Base-by-base conservation (phyloP, 1,140 invertebrate genomes). In the Apis laboriosa region DNA sequence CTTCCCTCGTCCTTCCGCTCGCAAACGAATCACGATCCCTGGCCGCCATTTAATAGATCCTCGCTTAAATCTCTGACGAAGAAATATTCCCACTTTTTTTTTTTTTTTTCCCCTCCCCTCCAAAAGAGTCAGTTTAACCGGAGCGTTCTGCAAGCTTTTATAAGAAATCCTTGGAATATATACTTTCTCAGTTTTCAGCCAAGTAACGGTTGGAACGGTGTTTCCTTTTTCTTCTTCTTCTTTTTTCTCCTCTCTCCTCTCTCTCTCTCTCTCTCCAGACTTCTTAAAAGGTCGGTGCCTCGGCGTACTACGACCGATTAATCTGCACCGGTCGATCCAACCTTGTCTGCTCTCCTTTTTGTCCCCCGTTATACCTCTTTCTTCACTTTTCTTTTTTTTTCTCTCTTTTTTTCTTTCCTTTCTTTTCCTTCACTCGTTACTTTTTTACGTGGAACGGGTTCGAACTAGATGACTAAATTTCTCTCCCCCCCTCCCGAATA, bases 261-360 rank as follows among this genome's bases (percentile, higher is more conserved):
- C 34, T 7, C 34, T 43, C 5, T 7, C 4, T 43, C 5, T 63
- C 24, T 61, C 13, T 8, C 19, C 9, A n/a, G 17, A 61, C 60
- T 64, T 77, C 75, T 49, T 2, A 19, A 63, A 77, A 66, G 60
- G n/a, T n/a, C 49, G 15, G 19, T 63, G 58, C 21, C 60, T 28
- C n/a, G 58, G 17, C 9, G 24, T 53, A 21, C 60, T 43, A 43
- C 5, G 60, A 34, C n/a, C 60, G 61, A 63, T 76, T 76, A 76
- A 76, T 75, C 73, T 63, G 13, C 49, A 49, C n/a, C 64, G 19
- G n/a, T 24, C 13, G 60, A 76, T 76, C 74, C 74, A 53, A 17
- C 60, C 73, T 64, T 17, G 24, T n/a, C 15, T 8, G 9, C 21
- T 5, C 34, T 12, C 28, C 28, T 43, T 66, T 66, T 43, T 19